Percentiles rank a stretch among this genome's conserved stretches.
These are phyloP conservation scores for Amazona vittata DNA, from an alignment of 2,113 vertebrate genomes.

Conservation along the genomic window DNA sequence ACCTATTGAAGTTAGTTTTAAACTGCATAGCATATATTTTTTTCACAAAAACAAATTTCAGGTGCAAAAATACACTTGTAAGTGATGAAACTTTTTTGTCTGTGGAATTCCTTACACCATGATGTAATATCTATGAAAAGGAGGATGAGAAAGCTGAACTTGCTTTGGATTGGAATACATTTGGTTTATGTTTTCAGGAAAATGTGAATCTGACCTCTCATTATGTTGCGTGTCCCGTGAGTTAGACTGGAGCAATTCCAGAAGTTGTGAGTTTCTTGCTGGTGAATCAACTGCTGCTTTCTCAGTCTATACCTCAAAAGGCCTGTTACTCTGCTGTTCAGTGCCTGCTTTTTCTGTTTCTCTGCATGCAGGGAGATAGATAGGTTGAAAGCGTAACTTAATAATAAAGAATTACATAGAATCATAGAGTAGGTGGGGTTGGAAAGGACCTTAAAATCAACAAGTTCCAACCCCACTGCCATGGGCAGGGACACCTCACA, in stretches of 20 bases:
- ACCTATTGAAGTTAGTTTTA: background rate
- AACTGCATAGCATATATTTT: background rate
- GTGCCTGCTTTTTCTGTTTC: background rate
- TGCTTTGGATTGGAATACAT: background rate
- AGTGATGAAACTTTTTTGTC: background rate
- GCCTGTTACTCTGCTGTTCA: background rate
- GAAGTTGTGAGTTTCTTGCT: background rate
- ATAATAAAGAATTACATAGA: background rate
- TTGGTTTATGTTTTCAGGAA: background rate
- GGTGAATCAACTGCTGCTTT: background rate
- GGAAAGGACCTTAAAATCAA: background rate
- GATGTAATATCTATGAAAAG: background rate
- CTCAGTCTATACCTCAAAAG: background rate
- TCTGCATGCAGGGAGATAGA: background rate
- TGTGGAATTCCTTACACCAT: background rate
- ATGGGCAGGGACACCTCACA: too few relatives aligned
- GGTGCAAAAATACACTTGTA: background rate
- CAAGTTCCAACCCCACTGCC: background rate
- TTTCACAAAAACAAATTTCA: background rate
- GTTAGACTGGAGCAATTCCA: background rate
- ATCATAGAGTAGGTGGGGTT: background rate
- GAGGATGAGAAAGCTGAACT: background rate
- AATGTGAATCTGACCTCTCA: fast-evolving
- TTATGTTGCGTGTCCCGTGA: fast-evolving
- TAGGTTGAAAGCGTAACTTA: background rate